Base-by-base conservation (phyloP, 37 sponge, comb jelly and placozoan genomes). In the Eunapius fragilis region DNA sequence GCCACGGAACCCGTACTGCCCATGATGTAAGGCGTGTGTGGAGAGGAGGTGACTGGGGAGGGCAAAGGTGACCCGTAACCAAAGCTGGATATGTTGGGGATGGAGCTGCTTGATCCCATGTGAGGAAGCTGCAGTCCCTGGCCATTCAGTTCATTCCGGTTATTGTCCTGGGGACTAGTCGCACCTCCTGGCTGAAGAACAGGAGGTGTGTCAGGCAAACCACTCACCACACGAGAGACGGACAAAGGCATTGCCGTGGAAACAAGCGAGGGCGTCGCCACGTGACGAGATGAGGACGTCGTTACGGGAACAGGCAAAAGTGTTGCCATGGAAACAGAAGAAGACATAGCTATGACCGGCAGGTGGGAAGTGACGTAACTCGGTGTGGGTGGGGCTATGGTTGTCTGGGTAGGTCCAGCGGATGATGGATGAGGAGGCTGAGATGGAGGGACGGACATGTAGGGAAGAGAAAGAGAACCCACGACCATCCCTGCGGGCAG, bases 31-130 rank as follows among this genome's bases (percentile, higher is more conserved):
- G 89, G 27, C 3, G 67, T 70, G 27, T 33, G 58, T 10, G 91
- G 91, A 34, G 82, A 80, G 50, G 58, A 58, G 58, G 80, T 76
- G 7, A 67, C 19, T 37, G 89, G 89, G 41, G 92, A 88, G 67
- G 85, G 78, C 11, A 79, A 12, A 0, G 91, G 87, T 30, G 91
- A 87, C 12, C 22, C 67, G 31, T 69, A 36, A 68, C n/a, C 30
- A 26, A 73, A 35, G 41, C 49, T 69, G n/a, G 34, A 71, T 24
- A 13, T 34, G 41, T 37, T 24, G 4, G 86, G 80, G 32, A 26
- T 48, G 50, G 48, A 79, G 22, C 58, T 58, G 58, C 58, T 58
- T 17, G 58, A 58, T 58, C 58, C 58, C 58, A 58, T 58, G 58
- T 58, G 58, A 58, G 1, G 58, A 2, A 58, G n/a, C n/a, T n/a